phyloP scores from a whole-genome alignment of 2,888 invertebrate genomes.

The Drosophila kanekoi region DNA sequence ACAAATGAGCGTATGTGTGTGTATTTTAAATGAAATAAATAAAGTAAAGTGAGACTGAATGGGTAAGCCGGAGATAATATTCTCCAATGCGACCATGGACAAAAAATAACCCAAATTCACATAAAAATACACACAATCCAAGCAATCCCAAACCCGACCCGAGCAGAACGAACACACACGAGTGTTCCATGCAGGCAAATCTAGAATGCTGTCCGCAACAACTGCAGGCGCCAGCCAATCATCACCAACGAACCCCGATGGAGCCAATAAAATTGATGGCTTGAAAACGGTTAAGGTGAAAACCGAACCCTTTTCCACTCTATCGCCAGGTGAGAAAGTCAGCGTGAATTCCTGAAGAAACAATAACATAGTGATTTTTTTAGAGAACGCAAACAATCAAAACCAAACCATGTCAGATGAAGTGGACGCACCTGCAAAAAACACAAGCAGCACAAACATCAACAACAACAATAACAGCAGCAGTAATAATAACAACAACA shows the following conservation, averaged over 20 bases:
- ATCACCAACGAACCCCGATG: slow-evolving; percentile 41
- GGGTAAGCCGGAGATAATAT: neutral
- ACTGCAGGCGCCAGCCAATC: slow-evolving; percentile 53
- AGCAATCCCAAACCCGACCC: neutral
- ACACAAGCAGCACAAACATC: slow-evolving; percentile 12
- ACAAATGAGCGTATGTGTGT: neutral
- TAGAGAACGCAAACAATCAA: slow-evolving; percentile 48
- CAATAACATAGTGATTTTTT: neutral
- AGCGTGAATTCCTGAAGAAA: neutral
- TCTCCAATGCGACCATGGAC: slow-evolving; percentile 2
- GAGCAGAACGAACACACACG: slow-evolving; percentile 9
- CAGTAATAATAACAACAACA: slow-evolving; percentile 19
- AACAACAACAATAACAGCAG: slow-evolving; percentile 22
- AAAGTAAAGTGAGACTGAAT: neutral
- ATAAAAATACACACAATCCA: neutral
- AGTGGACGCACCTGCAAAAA: slow-evolving; percentile 34
- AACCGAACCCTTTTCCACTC: slow-evolving; percentile 44
- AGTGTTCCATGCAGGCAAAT: slow-evolving; percentile 33
- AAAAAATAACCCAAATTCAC: neutral
- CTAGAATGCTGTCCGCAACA: slow-evolving; percentile 65
- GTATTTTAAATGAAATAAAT: neutral
- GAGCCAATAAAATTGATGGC: slow-evolving; percentile 25
- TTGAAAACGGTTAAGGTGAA: slow-evolving; percentile 42
- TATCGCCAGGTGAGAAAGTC: slow-evolving; percentile 52
- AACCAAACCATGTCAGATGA: slow-evolving; percentile 64